Evolutionary conservation across 1,140 invertebrate genomes (phyloP), one percentile per base, ranked within the genome.

Genomic region (Pogonognathellus flavescens): DNA sequence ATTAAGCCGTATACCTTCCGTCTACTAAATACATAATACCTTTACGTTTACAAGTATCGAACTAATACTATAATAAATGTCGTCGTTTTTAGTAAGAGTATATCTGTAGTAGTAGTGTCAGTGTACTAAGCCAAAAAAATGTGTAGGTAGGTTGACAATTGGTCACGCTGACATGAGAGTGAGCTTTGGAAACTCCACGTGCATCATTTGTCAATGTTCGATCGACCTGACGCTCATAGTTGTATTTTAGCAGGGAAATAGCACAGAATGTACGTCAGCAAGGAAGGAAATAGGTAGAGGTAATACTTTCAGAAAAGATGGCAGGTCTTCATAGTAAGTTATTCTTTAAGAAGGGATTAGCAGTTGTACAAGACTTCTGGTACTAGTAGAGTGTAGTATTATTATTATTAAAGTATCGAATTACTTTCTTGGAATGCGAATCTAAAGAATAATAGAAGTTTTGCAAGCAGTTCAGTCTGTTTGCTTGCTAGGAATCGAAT

Each of bases 151-250:
- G 41, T 14, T 76, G 41, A 49, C 70, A 76, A 76, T 76, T 76
- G 70, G 70, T 50, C 70, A 76, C 70, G 70, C 41, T 76, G 70
- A 31, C 70, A 31, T 76, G 62, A 66, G 22, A 66, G 62, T 66
- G 62, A 66, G 14, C 14, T 25, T 20, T 20, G 1, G 70, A 76
- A 76, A 18, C 70, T 76, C 31, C 70, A 76, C 70, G 70, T 76
- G 70, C 70, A 76, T 50, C 31, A 25, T 14, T 49, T 76, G 16
- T n/a, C 41, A 76, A 13, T 76, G 31, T 41, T 41, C 31, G 31
- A 41, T 41, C 31, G 31, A 41, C 31, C 6, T 41, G 31, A 41
- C 31, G 31, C 31, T 49, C 31, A 76, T n/a, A 41, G 49, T 76
- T 50, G n/a, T 16, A 76, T 18, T 49, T 20, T 49, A 31, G n/a